Evolutionary conservation across 2,113 vertebrate species (phyloP).

Genomic region (Leuciscus idus): DNA sequence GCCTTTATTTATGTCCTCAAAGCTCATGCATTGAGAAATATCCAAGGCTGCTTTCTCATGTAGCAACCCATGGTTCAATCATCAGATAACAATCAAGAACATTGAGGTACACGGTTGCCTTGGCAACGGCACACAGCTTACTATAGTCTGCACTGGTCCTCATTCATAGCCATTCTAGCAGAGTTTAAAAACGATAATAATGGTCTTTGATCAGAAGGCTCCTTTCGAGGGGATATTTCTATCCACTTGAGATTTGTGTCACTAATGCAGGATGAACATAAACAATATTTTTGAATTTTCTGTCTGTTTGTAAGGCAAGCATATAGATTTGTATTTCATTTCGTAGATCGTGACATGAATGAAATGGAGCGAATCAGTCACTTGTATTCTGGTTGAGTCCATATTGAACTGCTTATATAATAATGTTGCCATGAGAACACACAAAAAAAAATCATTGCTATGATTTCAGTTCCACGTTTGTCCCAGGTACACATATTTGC

Average conservation of each 20-base stretch:
- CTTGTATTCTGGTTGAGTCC: conserved; percentile 31
- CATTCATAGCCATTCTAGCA: conserved; percentile 21
- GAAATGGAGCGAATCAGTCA: conserved; percentile 40
- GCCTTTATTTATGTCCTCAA: background rate
- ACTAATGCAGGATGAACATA: background rate
- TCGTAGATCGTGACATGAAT: conserved; percentile 18
- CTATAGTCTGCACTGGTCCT: background rate
- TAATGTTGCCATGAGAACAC: conserved; percentile 60
- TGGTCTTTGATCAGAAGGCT: conserved; percentile 24
- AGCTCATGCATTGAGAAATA: background rate
- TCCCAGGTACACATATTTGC: conserved; percentile 66
- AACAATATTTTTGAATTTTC: background rate
- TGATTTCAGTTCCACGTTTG: conserved; percentile 41
- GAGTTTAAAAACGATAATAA: conserved; percentile 35
- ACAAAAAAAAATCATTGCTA: conserved; percentile 30
- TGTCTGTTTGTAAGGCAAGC: background rate
- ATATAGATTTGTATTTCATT: background rate
- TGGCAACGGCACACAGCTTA: conserved; percentile 34
- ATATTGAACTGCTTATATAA: conserved; percentile 42
- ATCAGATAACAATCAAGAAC: conserved; percentile 44
- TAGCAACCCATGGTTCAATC: conserved; percentile 20
- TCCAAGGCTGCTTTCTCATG: conserved; percentile 23
- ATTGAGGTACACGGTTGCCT: conserved; percentile 43
- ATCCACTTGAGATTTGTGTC: background rate
- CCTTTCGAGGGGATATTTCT: background rate